Conservation (phyloP, 2,113 vertebrate species). For the Oryzias woworae region DNA sequence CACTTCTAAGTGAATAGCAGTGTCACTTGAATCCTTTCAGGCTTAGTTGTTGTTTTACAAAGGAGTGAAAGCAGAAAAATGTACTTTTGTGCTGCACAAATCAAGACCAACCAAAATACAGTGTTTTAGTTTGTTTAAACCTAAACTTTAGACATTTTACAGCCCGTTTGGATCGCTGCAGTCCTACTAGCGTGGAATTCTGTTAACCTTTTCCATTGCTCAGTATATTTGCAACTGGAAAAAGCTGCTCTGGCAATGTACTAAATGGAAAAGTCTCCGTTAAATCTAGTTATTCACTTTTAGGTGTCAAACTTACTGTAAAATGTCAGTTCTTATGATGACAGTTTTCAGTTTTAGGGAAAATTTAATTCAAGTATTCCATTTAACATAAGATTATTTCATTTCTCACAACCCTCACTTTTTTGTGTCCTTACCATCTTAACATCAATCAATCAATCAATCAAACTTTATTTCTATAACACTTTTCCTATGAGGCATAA, state of each 20-base stretch:
- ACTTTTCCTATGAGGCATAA: too few relatives aligned
- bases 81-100: neutral
- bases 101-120: neutral
- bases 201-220: slow-evolving; percentile 42
- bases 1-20: slow-evolving; percentile 29
- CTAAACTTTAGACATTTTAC: slow-evolving; percentile 24
- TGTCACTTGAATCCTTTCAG: slow-evolving; percentile 30
- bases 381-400: too few relatives aligned
- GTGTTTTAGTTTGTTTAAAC: slow-evolving; percentile 26
- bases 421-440: too few relatives aligned
- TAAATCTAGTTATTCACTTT: slow-evolving; percentile 38
- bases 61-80: neutral
- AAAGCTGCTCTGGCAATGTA: slow-evolving; percentile 20
- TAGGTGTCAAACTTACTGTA: slow-evolving; percentile 26
- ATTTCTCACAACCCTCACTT: too few relatives aligned
- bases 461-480: too few relatives aligned
- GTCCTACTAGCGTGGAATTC: slow-evolving; percentile 32
- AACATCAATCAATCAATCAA: too few relatives aligned
- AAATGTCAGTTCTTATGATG: neutral
- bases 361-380: too few relatives aligned
- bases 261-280: slow-evolving; percentile 33
- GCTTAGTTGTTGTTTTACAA: neutral
- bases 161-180: slow-evolving; percentile 37
- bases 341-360: neutral
- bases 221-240: slow-evolving; percentile 67